Conservation (phyloP, 2,888 invertebrate species). For the Sphinx pinastri region DNA sequence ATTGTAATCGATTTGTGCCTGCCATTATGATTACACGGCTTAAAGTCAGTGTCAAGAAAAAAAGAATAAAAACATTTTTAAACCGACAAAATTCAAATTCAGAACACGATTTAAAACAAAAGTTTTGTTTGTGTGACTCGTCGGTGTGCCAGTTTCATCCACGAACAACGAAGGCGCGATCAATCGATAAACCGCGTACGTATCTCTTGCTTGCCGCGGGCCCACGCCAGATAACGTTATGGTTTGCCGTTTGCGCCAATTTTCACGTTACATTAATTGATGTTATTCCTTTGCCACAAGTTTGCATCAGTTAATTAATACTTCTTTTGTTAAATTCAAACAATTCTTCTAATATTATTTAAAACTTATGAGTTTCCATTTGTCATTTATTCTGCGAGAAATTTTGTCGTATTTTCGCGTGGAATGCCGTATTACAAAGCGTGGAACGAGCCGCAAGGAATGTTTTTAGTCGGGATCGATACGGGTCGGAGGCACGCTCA, state of each 20-base stretch:
- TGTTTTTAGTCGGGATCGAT: background rate
- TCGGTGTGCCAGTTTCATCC: background rate
- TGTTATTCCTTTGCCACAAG: background rate
- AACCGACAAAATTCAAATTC: background rate
- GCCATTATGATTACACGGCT: too few relatives aligned
- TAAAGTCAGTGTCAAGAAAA: too few relatives aligned
- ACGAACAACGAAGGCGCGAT: background rate
- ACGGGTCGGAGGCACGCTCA: background rate
- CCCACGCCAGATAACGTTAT: background rate
- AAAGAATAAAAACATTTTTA: too few relatives aligned
- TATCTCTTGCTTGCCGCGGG: background rate
- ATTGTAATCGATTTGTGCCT: too few relatives aligned
- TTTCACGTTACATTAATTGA: background rate
- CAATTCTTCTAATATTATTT: background rate
- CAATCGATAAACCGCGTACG: slow-evolving; percentile 19
- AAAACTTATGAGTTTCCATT: too few relatives aligned
- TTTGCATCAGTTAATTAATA: background rate
- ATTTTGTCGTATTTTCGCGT: background rate
- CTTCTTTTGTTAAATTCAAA: background rate
- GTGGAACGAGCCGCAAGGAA: background rate
- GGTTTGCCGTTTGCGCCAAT: background rate
- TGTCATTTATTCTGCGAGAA: too few relatives aligned
- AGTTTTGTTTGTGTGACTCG: background rate
- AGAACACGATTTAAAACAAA: background rate
- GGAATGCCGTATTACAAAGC: background rate